Evolutionary conservation across 2,113 vertebrate species (phyloP).

Genomic region (Myxocyprinus asiaticus): DNA sequence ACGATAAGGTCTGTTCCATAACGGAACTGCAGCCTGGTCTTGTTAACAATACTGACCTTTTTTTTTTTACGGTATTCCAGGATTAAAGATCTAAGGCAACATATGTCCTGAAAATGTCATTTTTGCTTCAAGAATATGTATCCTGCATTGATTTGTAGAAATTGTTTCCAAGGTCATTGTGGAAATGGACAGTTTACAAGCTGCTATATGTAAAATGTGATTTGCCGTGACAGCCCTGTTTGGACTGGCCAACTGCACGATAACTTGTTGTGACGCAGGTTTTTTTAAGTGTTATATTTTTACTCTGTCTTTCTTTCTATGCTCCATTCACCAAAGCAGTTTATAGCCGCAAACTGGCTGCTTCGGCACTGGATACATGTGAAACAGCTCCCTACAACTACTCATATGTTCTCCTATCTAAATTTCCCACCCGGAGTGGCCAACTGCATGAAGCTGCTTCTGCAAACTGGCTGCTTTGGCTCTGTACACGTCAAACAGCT

Average conservation of each 20-base stretch:
- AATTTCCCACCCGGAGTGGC: too few relatives aligned
- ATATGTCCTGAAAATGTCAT: conserved; percentile 15
- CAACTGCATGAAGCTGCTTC: too few relatives aligned
- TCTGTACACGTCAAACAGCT: too few relatives aligned
- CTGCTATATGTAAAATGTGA: background rate
- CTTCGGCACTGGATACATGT: too few relatives aligned
- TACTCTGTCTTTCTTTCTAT: too few relatives aligned
- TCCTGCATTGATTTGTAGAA: background rate
- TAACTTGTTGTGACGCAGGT: background rate
- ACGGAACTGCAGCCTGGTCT: background rate
- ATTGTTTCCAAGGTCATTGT: background rate
- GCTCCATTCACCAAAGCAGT: too few relatives aligned
- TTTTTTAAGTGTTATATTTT: background rate
- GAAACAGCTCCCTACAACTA: too few relatives aligned
- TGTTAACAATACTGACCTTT: conserved; percentile 20
- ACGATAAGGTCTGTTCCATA: background rate
- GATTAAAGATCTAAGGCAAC: background rate
- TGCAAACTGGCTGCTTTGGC: background rate
- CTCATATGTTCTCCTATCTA: too few relatives aligned
- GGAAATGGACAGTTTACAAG: background rate
- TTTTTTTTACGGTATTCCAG: too few relatives aligned
- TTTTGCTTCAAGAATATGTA: background rate
- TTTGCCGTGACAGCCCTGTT: conserved; percentile 4
- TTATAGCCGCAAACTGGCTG: background rate
- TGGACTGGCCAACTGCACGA: background rate